Evolutionary conservation across 2,113 vertebrate species (phyloP), one percentile per base, ranked within the genome.

Genomic region (Oenanthe melanoleuca): DNA sequence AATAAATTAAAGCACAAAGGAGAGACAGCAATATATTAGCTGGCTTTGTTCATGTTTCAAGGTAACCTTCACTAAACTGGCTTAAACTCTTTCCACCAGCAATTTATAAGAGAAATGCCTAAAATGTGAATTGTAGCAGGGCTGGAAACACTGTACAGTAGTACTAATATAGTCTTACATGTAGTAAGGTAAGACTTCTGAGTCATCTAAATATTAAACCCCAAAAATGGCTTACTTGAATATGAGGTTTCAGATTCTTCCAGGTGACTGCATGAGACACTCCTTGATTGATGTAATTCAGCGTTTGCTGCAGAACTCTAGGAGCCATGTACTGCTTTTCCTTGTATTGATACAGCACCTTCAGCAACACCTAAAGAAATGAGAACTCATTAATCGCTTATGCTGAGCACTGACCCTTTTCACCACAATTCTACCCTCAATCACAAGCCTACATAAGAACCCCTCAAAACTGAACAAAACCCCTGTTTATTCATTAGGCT

Each of bases 231-330:
- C 83, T 98, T 98, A 99, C 99, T 98, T 99, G 99, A 97, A 99
- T 99, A 97, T 99, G 99, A 87, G 98, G 99, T 93, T 99, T 99
- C 90, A 99, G 98, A 97, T 99, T 99, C 97, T 99, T 99, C 99
- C 99, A 99, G 55, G 99, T 99, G 84, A 99, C 95, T 33, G 99
- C 99, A 49, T 99, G 99, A 37, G 99, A 99, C 89, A 99, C 99
- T 89, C 99, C 99, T 98, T 99, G 99, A 98, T 99, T 99, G 95
- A 99, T 99, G 91, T 99, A 99, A 97, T 99, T 99, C 78, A 99
- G 98, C 1, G 99, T 99, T 97, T 99, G 99, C 96, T 99, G 99
- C 92, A 99, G 98, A 95, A 99, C 99, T 97, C 99, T 98, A 81
- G 99, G 99, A 97, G 99, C 99, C 97, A 99, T 98, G 31, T 99